Percentiles rank a stretch among this genome's conserved stretches.
phyloP scores from a whole-genome alignment of 53 echinoderm and acorn worm species.

The Stichopus horrens region DNA sequence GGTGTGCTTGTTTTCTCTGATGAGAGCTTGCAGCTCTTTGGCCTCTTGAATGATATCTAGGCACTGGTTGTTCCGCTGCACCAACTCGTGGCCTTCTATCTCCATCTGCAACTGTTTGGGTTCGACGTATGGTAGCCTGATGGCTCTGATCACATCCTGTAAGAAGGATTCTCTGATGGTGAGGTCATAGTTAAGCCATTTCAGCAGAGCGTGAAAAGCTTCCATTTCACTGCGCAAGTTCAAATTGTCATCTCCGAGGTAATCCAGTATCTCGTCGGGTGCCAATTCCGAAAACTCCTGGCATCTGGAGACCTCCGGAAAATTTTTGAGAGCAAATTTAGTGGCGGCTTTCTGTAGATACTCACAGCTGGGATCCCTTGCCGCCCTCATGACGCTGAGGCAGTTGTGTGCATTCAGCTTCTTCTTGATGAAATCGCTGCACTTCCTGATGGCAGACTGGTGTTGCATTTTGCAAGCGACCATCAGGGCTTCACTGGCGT shows the following conservation, averaged over 20 bases:
- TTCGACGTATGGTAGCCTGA: constrained; percentile 80
- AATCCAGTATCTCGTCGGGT: constrained; percentile 78
- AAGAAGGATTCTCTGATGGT: constrained; percentile 66
- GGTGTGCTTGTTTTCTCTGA: constrained; percentile 77
- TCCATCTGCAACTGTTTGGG: constrained; percentile 71
- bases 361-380: constrained; percentile 79
- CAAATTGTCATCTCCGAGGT: constrained; percentile 91
- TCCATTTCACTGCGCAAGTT: constrained; percentile 87
- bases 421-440: constrained; percentile 89
- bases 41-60: constrained; percentile 80
- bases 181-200: constrained; percentile 84
- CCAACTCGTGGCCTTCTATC: constrained; percentile 64
- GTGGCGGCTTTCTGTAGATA: constrained; percentile 80
- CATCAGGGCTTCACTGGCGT: constrained; percentile 84
- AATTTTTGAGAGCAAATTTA: constrained; percentile 89
- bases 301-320: constrained; percentile 86
- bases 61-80: constrained; percentile 72
- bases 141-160: constrained; percentile 68
- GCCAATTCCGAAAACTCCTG: constrained; percentile 73
- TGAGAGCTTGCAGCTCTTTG: constrained; percentile 78
- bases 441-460: constrained; percentile 86
- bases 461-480: constrained; percentile 86
- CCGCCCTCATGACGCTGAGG: constrained; percentile 77
- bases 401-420: constrained; percentile 88
- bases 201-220: constrained; percentile 83